Percentiles rank a stretch among this genome's conserved stretches.
Evolutionary conservation across 2,797 vertebrate genomes (phyloP).

Genomic region (Pitangus sulphuratus): DNA sequence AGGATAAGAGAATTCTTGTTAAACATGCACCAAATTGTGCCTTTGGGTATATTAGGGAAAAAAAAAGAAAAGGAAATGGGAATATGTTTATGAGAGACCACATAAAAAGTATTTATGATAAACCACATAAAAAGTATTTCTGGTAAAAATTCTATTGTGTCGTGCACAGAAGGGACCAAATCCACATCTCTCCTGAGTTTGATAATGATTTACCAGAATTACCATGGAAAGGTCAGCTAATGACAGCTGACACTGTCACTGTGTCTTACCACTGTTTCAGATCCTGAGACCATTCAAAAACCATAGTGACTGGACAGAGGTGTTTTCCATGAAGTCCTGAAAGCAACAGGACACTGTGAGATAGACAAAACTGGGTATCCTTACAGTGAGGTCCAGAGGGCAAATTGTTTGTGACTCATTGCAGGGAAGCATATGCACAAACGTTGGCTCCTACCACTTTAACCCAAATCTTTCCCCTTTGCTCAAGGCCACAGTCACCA

Average conservation of each 20-base stretch:
- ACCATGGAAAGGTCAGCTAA: not conserved
- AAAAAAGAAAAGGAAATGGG: not conserved
- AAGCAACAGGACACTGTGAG: not conserved
- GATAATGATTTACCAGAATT: not conserved
- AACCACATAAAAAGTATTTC: not conserved
- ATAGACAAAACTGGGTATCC: not conserved
- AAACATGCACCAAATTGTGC: not conserved
- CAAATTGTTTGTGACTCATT: not conserved
- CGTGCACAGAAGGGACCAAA: not conserved
- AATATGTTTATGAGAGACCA: not conserved
- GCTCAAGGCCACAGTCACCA: not conserved
- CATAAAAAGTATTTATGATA: not conserved
- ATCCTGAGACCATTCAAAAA: not conserved
- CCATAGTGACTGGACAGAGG: not conserved
- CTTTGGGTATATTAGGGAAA: not conserved
- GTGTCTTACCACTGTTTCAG: not conserved
- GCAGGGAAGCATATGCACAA: fast-evolving
- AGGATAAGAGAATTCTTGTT: not conserved
- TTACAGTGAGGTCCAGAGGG: not conserved
- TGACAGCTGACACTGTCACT: not conserved
- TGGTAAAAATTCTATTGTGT: not conserved
- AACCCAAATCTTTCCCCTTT: not conserved
- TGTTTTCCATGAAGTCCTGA: not conserved
- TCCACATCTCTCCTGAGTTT: not conserved
- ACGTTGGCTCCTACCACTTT: not conserved